Base-by-base conservation (phyloP, 2,797 vertebrate species). In the Sciurus carolinensis region DNA sequence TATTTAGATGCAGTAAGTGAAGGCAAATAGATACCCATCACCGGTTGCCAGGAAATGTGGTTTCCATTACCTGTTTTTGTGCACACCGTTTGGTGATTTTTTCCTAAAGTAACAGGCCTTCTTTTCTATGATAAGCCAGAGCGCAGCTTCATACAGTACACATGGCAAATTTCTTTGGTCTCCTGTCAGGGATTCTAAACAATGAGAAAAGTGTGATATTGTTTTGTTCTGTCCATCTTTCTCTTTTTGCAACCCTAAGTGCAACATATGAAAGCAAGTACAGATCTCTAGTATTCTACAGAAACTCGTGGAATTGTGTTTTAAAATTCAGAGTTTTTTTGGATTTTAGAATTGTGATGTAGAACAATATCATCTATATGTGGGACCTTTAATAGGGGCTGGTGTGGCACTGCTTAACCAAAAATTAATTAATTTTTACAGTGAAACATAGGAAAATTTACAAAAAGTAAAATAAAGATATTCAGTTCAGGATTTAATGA, bases 171-270 rank as follows among this genome's bases (percentile, higher is more conserved):
- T 79, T 95, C 91, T 94, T 85, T 12, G 1, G 76, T 8, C 22
- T 93, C 93, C 80, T 84, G 50, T 76, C 81, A n/a, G 89, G 67
- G 83, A 85, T 90, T 67, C 97, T 98, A 97, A 93, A 89, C 33
- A 90, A 81, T 93, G 22, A 90, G 94, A 93, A 88, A 91, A 50
- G 47, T 30, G 13, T 92, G 26, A 92, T 54, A 64, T 1, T 24
- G 4, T 90, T 95, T 89, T 17, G 75, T 91, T 95, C 42, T 69
- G 42, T 71, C 54, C 20, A 85, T 75, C 44, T 59, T 90, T 93
- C 75, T 87, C 44, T 39, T 87, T 94, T 84, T 83, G 86, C 22
- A 87, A 82, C 13, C 12, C 36, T 94, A 66, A 95, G 26, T 79
- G 12, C 75, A 84, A 30, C 62, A 73, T 42, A 39, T 5, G 8